Conservation (phyloP, 1,140 invertebrate genomes). For the Drosophila sulfurigaster region DNA sequence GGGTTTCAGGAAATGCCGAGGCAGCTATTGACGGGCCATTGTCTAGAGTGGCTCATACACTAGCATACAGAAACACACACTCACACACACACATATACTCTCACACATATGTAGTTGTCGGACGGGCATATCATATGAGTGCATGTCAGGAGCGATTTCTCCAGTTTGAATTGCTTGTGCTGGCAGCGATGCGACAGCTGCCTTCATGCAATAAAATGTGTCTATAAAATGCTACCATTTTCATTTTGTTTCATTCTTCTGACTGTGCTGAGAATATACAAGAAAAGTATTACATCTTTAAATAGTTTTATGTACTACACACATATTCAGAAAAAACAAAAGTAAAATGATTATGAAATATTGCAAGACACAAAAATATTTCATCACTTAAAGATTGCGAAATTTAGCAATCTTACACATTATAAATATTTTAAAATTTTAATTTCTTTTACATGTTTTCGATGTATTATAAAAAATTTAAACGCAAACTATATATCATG, state of each 20-base stretch:
- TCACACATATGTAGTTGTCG: not conserved
- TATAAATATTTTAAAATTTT: too few species aligned
- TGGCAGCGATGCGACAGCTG: constrained; percentile 15
- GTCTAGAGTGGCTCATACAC: constrained; percentile 38
- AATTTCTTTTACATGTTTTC: too few species aligned
- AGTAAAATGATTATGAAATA: not conserved
- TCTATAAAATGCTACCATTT: constrained; percentile 69
- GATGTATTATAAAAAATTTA: too few species aligned
- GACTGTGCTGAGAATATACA: constrained; percentile 13
- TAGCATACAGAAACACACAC: constrained; percentile 4
- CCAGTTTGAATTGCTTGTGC: constrained; percentile 21
- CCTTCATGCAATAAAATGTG: constrained; percentile 78
- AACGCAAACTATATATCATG: too few species aligned
- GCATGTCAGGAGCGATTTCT: constrained; percentile 34
- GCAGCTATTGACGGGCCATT: constrained; percentile 49
- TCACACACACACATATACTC: not conserved
- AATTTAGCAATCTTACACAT: too few species aligned
- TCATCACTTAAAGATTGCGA: too few species aligned
- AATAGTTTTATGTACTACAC: too few species aligned
- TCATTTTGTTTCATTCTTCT: constrained; percentile 25
- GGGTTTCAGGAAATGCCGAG: constrained; percentile 32
- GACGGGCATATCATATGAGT: constrained; percentile 27
- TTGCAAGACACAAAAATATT: too few species aligned
- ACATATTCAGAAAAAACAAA: too few species aligned
- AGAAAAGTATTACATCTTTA: not conserved